phyloP scores from a whole-genome alignment of 2,113 vertebrate species.

The Craseonycteris thonglongyai region DNA sequence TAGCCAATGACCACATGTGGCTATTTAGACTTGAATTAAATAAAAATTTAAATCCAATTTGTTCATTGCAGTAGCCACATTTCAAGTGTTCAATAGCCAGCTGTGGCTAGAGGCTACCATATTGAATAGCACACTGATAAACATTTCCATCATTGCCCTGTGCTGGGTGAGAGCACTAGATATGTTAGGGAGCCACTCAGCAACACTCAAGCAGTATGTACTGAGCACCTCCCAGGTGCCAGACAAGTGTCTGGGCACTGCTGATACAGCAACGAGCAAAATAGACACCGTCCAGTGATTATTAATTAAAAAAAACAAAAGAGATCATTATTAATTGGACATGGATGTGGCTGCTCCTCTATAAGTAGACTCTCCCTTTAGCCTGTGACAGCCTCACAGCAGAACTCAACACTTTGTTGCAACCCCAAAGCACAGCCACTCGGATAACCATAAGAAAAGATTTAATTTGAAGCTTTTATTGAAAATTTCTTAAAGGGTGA shows the following conservation, averaged over 20 bases:
- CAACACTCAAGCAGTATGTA: not conserved
- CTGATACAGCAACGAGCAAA: not conserved
- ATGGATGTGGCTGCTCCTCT: too few species aligned
- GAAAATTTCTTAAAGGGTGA: not conserved
- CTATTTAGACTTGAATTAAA: not conserved
- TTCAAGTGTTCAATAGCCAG: not conserved
- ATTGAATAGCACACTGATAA: not conserved
- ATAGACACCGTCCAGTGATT: not conserved
- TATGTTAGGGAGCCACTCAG: not conserved
- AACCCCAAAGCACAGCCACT: not conserved
- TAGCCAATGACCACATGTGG: not conserved
- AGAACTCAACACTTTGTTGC: not conserved
- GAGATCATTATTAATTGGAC: not conserved
- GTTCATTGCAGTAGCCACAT: not conserved
- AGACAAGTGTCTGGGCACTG: not conserved
- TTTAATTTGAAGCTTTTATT: not conserved
- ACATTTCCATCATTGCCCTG: not conserved
- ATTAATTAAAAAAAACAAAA: not conserved
- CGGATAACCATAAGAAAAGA: not conserved
- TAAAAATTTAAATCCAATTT: not conserved
- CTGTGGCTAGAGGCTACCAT: not conserved
- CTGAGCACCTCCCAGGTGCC: not conserved
- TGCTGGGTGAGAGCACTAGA: not conserved
- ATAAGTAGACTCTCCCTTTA: not conserved
- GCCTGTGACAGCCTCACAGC: not conserved